Evolutionary conservation across 2,888 invertebrate genomes (phyloP), one percentile per base, ranked within the genome.

Genomic region (Amiota mariae): DNA sequence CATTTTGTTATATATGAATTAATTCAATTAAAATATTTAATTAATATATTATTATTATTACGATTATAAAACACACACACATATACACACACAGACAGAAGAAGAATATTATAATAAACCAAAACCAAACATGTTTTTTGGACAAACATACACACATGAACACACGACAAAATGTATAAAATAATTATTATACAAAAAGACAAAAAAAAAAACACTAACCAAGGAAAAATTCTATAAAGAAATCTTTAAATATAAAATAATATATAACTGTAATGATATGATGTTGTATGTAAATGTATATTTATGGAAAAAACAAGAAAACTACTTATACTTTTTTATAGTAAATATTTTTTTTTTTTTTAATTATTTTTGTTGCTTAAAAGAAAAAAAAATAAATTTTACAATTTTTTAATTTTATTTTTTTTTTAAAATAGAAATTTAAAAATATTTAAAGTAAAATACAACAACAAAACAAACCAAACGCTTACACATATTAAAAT

Each of bases 361-460:
- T 73, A 70, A 66, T 68, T 72, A 72, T 54, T 73, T 51, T 71
- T 63, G 67, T 64, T n/a, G 54, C 1, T 66, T 13, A n/a, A 49
- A 76, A 59, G 51, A 51, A 70, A 74, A 75, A 70, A 20, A 70
- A 61, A 61, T 36, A 49, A 67, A 59, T 67, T 72, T 70, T 54
- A 75, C 70, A 72, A 48, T 75, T 72, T 73, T 80, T 74, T 76
- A 73, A 54, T 68, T 73, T 76, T 51, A 13, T 24, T 54, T 48
- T 51, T 49, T 47, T 56, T 46, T 56, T 12, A 13, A 59, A 70
- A 74, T 72, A 46, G 49, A 18, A 57, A 13, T 51, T 8, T 51
- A 1, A 73, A 63, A 73, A 64, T 57, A 67, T 70, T 48, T 71
- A 71, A 76, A 68, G 64, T 72, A 24, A 75, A 8, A 56, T 67